Evolutionary conservation across 2,888 invertebrate species (phyloP).

Genomic region (Eledona agricola): DNA sequence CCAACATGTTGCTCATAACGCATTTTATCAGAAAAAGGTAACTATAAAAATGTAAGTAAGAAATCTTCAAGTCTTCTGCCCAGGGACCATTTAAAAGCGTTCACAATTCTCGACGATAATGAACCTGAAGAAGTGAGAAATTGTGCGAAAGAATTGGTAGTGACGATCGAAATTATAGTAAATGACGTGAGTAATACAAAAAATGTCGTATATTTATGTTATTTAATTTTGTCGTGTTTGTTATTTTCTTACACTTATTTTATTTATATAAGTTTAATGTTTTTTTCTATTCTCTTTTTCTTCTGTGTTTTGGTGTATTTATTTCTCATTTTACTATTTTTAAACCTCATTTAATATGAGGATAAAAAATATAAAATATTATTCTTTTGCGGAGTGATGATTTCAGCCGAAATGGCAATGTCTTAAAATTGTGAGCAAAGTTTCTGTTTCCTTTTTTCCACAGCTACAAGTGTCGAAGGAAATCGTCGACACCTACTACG

Average conservation of each 20-base stretch:
- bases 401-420: too few species aligned
- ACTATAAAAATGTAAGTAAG: constrained; percentile 9
- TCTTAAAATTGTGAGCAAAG: too few species aligned
- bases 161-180: constrained; percentile 30
- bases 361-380: too few species aligned
- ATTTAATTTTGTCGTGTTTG: neutral
- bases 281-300: too few species aligned
- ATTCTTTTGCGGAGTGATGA: too few species aligned
- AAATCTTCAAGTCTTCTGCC: constrained; percentile 1
- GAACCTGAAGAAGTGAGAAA: constrained; percentile 44
- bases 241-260: too few species aligned
- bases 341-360: too few species aligned
- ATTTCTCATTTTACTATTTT: too few species aligned
- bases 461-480: too few species aligned
- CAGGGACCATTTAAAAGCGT: constrained; percentile 53
- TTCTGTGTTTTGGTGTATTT: too few species aligned
- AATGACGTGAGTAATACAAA: constrained; percentile 35
- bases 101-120: constrained; percentile 52
- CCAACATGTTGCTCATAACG: constrained; percentile 52
- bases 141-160: constrained; percentile 29
- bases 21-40: constrained; percentile 51
- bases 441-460: too few species aligned
- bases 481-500: constrained; percentile 10
- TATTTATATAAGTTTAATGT: too few species aligned
- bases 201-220: constrained; percentile 2